These are phyloP conservation scores for Chirona hameri DNA, from an alignment of 2,888 invertebrate genomes.

Conservation along the genomic window DNA sequence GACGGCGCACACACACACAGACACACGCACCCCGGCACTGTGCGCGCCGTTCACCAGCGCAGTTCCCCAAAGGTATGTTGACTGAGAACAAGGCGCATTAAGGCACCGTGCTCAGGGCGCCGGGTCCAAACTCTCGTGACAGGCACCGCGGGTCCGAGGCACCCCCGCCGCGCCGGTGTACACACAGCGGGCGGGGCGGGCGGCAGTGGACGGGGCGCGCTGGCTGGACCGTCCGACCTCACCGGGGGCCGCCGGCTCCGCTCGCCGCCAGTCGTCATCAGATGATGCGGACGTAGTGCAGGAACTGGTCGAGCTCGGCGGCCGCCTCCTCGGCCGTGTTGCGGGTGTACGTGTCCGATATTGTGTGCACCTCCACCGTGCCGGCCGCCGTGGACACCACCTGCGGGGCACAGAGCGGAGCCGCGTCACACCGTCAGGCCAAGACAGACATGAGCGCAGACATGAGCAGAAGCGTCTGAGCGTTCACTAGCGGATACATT, in stretches of 20 bases:
- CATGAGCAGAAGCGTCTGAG: too few relatives aligned
- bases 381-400: background rate
- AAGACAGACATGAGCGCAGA: too few relatives aligned
- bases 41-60: too few relatives aligned
- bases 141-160: too few relatives aligned
- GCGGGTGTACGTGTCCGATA: background rate
- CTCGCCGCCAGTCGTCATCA: background rate
- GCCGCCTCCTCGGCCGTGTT: background rate
- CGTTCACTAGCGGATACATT: too few relatives aligned
- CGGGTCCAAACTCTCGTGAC: background rate
- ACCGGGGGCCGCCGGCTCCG: too few relatives aligned
- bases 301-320: constrained; percentile 7
- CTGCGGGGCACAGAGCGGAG: background rate
- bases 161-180: too few relatives aligned
- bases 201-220: background rate
- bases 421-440: too few relatives aligned
- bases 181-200: background rate
- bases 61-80: too few relatives aligned
- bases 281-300: constrained; percentile 24
- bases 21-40: background rate
- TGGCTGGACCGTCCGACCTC: too few relatives aligned
- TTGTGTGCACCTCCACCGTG: background rate
- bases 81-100: background rate
- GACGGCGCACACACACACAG: too few relatives aligned
- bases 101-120: background rate